Base-by-base conservation (phyloP, 2,888 invertebrate genomes). In the Blomia tropicalis region DNA sequence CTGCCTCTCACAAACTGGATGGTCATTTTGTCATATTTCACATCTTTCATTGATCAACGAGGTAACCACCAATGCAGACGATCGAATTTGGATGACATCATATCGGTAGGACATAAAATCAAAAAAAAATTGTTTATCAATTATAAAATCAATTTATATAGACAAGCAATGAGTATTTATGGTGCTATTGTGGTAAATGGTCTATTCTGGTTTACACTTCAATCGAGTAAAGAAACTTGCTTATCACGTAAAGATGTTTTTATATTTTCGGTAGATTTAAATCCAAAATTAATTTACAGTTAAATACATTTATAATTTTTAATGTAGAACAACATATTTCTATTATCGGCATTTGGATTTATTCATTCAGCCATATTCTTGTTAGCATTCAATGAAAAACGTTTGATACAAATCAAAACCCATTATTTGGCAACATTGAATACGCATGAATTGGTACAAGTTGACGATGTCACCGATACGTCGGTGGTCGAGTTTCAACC, bases 11-110 rank as follows among this genome's bases (percentile, higher is more conserved):
- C 56, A 56, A 25, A 17, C 29, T 36, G 56, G 32, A n/a, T 56
- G 56, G 56, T 27, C 56, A 5, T 27, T 56, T 2, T 3, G 27
- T 14, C 56, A 56, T 19, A 27, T 56, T 19, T n/a, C 56, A 31
- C 56, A 56, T 36, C 56, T 56, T 25, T 56, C 56, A 25, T 3
- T 56, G 4, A 56, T 56, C 2, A 56, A 56, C 29, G 27, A 56
- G 29, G 17, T 56, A 25, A 29, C 56, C 2, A 2, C 25, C 1
- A 56, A n/a, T 19, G 25, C 19, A 31, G 25, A 27, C 2, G 56
- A 56, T 36, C 56, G 56, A 14, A 31, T 56, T 23, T 56, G 56
- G 56, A 3, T 56, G 2, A 56, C 56, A 19, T 56, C 56, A 4
- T 19, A 19, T 14, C 2, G 56, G 47, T 47, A 47, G 22, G 44